Base-by-base conservation (phyloP, 2,888 invertebrate species). In the Chloroclysta siterata region DNA sequence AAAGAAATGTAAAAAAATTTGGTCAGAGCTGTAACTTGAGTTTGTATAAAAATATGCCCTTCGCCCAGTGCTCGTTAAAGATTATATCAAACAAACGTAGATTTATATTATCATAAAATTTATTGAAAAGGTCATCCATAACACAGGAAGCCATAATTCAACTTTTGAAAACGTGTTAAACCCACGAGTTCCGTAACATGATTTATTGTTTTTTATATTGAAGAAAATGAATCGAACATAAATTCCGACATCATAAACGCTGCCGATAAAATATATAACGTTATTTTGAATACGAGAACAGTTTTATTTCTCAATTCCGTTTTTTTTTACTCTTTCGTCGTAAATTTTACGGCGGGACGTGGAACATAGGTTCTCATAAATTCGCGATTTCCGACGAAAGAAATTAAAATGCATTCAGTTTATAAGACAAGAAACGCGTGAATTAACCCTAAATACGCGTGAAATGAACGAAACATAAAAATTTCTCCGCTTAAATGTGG, bases 401-500 rank as follows among this genome's bases (percentile, higher is more conserved):
- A 57, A 83, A 85, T 84, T 84, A 80, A 85, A 87, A 83, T 63
- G 79, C 81, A 78, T 79, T 77, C 78, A 72, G 73, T 66, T 60
- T 64, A 71, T 77, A 84, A 84, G 82, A 84, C 82, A 83, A 84
- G 83, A 81, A 84, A 87, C 79, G 84, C 81, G 82, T 82, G 84
- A 88, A 89, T 89, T 86, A 88, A 88, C 80, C 82, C 79, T 87
- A 87, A 90, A 89, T 78, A 82, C 75, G 85, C 92, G 89, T 92
- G 91, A 92, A 92, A 92, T 91, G 87, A 90, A 72, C 80, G 83
- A 72, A 76, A 85, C 82, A 88, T 90, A 88, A 91, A 89, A 89
- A 85, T 84, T 86, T 87, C 87, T 84, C 82, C 82, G 80, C 81
- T 80, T 80, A 82, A 82, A 80, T 78, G 77, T 79, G 80, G 76